Evolutionary conservation across 2,888 invertebrate genomes (phyloP), one percentile per base, ranked within the genome.

Genomic region (Glaucopsyche alexis): DNA sequence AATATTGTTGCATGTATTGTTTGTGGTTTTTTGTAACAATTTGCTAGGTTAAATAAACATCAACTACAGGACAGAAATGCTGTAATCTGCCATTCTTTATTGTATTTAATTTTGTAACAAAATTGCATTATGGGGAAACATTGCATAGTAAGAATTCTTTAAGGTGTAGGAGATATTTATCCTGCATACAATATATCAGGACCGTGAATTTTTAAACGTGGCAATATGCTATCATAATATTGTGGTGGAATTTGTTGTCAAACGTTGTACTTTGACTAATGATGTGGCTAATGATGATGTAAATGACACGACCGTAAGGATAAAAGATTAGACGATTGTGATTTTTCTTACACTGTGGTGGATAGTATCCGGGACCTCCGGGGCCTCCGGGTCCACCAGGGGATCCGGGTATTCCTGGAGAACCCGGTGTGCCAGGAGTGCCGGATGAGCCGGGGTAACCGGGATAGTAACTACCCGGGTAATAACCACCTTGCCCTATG

Each of bases 331-430:
- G 16, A 52, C 9, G n/a, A 67, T 45, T 19, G 9, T 16, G 11
- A 45, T n/a, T 3, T 66, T 16, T 16, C 67, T 71, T 71, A 71
- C 71, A 52, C 45, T 52, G 42, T 52, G 40, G 52, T 19, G 71
- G 71, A 40, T 71, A 55, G 38, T 55, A 40, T n/a, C 64, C 40
- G 8, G 47, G 19, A 45, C 71, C 67, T 9, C 76, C 78, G 8
- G 47, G 19, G 52, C 71, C 71, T 9, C 76, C 78, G 40, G 75
- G 79, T 8, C 72, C 70, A 3, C 75, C 77, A 67, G 78, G 65
- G n/a, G 72, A 0, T 75, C 49, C 16, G 14, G 65, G 65, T 42
- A 75, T 75, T 38, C 74, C 74, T 42, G 42, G 42, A 42, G 42
- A 42, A 42, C 42, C 14, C 70, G 50, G n/a, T 42, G 77, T 78